Base-by-base conservation (phyloP, 2,797 vertebrate genomes). In the Vespertilio murinus region DNA sequence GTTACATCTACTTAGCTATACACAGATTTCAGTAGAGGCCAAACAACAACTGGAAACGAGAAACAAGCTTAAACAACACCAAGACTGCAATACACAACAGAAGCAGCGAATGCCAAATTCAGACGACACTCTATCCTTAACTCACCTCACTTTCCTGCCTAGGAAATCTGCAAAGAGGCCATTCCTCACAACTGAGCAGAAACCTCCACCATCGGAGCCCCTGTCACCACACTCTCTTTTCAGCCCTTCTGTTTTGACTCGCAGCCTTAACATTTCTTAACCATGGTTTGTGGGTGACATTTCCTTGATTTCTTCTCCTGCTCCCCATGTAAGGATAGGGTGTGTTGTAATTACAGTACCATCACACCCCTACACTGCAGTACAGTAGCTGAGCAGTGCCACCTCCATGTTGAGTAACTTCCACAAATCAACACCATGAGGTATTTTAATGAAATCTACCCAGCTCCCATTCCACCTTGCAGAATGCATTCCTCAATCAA, bases 371-470 rank as follows among this genome's bases (percentile, higher is more conserved):
- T 81, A 85, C 88, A 96, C 94, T 96, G 97, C 96, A 95, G 91
- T 95, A 94, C 91, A 96, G 94, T 89, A 94, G 91, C 94, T 91
- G 65, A 95, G 96, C 95, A 91, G 87, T 87, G 90, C 92, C 94
- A 96, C 96, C 97, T 97, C 96, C 96, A 96, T 97, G 94, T 96
- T 97, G 97, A 97, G 94, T 95, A 96, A 97, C 94, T 97, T 97
- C 95, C 95, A 97, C 95, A 94, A 95, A 96, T 91, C 94, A 92
- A 94, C 94, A 97, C 81, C 69, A 92, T 47, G 93, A 96, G 77
- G 84, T 82, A 47, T 95, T 95, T 93, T 95, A 81, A 92, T 42
- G 54, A 95, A 93, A 85, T 78, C 93, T 88, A 93, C 61, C 65
- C 80, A 90, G 73, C 90, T 95, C 77, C 88, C 73, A 81, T 65